Evolutionary conservation across 2,797 vertebrate genomes (phyloP), one percentile per base, ranked within the genome.

Genomic region (Typhlichthys eigenmanni): DNA sequence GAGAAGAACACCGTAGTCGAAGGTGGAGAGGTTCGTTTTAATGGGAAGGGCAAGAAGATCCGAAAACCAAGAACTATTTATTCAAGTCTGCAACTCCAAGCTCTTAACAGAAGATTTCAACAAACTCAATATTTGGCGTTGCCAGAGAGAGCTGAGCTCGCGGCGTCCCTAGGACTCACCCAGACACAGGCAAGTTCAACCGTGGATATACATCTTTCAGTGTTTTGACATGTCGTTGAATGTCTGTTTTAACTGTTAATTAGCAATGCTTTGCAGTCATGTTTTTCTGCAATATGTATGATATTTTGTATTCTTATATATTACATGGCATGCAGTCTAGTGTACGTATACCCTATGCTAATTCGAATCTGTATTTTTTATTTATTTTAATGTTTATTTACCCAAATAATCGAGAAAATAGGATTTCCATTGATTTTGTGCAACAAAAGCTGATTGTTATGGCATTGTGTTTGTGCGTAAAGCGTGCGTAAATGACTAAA

Each of bases 1-100:
- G 96, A 97, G 93, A 99, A 99, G 90, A 98, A 96, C 92, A 95
- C 96, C 0, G 96, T 98, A 84, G 96, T 98, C 78, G 97, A 99
- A 92, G 96, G 96, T 60, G 97, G 97, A 60, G 97, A 99, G 88
- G 96, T 99, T 76, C 95, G 97, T 38, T 99, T 99, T 86, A 99
- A 99, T 81, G 97, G 97, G 6, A 98, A 98, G 78, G 97, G 97
- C 58, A 98, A 98, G 86, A 98, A 98, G 91, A 98, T 98, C 53
- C 95, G 97, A 57, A 98, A 98, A 85, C 96, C 97, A 78, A 92
- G 97, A 90, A 98, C 96, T 85, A 98, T 98, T 85, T 98, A 98
- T 87, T 98, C 97, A 78, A 98, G 97, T 90, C 93, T 98, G 85
- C 97, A 98, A 81, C 93, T 98, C 47, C 97, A 98, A 84, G 95